Conservation (phyloP, 1,140 invertebrate genomes). For the Scaptomyza hsui region DNA sequence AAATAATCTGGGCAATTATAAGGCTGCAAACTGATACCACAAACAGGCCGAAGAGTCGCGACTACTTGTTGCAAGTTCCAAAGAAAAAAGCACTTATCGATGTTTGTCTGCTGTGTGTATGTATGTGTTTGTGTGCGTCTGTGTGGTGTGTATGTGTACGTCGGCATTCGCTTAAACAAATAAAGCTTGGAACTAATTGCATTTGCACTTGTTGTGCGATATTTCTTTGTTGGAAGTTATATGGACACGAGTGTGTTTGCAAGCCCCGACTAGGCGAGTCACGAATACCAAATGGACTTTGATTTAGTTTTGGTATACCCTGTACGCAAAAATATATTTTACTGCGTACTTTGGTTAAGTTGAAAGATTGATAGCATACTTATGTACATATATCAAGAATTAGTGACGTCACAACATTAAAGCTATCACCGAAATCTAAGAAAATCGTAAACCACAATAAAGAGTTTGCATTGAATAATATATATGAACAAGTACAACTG, state of each 20-base stretch:
- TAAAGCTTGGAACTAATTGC: conserved; percentile 78
- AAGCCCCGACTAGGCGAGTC: conserved; percentile 20
- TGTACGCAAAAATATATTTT: not conserved
- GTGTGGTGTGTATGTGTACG: conserved; percentile 22
- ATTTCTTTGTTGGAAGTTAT: conserved; percentile 77
- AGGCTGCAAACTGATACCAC: conserved; percentile 65
- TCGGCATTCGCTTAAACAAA: conserved; percentile 78
- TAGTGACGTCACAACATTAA: no score
- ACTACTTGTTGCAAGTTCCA: conserved; percentile 57
- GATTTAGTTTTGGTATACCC: conserved; percentile 13
- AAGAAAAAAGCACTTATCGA: conserved; percentile 35
- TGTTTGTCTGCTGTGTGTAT: conserved; percentile 3
- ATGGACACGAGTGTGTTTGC: conserved; percentile 50
- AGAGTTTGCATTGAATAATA: no score
- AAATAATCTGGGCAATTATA: conserved; percentile 75
- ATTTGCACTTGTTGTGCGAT: conserved; percentile 81
- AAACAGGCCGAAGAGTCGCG: conserved; percentile 30
- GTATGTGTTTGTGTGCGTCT: conserved; percentile 12
- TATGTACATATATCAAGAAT: no score
- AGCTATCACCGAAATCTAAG: no score
- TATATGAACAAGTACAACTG: no score
- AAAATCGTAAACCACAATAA: no score
- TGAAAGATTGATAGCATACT: no score
- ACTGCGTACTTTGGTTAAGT: not conserved
- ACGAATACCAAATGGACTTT: conserved; percentile 41